These are phyloP conservation scores for Zapus hudsonius DNA, from an alignment of 2,113 vertebrate species.

Conservation along the genomic window DNA sequence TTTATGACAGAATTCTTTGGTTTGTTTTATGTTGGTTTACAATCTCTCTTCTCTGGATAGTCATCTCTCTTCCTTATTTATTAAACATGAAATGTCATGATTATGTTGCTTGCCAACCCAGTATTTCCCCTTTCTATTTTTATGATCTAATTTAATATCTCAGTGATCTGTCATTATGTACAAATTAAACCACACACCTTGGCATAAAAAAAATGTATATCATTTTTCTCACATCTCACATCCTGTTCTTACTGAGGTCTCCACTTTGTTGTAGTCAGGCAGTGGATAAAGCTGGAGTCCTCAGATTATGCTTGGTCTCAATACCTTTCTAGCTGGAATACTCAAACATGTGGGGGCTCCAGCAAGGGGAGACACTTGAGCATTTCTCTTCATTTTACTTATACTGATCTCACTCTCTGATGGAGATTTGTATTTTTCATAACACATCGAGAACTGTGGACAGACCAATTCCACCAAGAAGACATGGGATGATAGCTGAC, in stretches of 20 bases:
- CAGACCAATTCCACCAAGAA: too few species aligned
- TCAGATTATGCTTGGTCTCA: neutral
- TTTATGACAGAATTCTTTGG: neutral
- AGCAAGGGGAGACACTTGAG: neutral
- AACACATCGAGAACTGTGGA: too few species aligned
- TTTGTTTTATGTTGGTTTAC: neutral
- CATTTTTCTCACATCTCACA: too few species aligned
- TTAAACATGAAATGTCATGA: neutral
- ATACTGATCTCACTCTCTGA: too few species aligned
- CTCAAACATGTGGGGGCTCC: rapidly evolving
- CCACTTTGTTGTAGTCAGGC: neutral
- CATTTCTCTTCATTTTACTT: neutral
- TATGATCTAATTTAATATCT: neutral
- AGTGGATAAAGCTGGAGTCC: neutral
- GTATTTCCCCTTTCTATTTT: neutral
- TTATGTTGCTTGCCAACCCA: neutral
- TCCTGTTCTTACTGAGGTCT: neutral
- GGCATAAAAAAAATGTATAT: too few species aligned
- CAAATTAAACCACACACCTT: neutral
- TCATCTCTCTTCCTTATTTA: neutral
- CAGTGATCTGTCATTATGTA: neutral
- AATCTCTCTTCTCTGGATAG: neutral
- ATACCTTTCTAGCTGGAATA: neutral
- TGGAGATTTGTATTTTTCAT: too few species aligned
- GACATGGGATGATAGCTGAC: too few species aligned